Percentiles rank a stretch among this genome's conserved stretches.
phyloP scores from a whole-genome alignment of 2,888 invertebrate species.

The Drosophila recens region DNA sequence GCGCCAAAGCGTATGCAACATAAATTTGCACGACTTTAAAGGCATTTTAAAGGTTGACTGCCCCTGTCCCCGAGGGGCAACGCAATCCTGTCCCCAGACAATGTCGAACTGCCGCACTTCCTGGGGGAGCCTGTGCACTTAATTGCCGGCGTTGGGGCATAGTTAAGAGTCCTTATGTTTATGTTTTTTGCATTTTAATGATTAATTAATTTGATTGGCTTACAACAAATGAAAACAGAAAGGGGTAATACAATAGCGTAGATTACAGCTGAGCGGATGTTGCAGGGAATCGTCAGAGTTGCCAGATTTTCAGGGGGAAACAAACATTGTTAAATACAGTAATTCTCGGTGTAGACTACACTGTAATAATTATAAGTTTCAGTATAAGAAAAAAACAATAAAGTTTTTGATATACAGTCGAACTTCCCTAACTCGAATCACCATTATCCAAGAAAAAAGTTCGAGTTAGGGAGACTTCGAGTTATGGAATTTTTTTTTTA shows the following conservation, averaged over 20 bases:
- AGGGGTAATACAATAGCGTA: not conserved
- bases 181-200: constrained; percentile 44
- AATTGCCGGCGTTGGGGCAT: constrained; percentile 57
- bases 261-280: not conserved
- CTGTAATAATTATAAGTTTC: too few relatives aligned
- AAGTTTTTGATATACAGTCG: too few relatives aligned
- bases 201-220: constrained; percentile 61
- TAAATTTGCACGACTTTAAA: constrained; percentile 22
- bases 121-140: constrained; percentile 29
- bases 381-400: too few relatives aligned
- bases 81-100: not conserved
- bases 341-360: too few relatives aligned
- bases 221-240: constrained; percentile 2
- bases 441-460: too few relatives aligned
- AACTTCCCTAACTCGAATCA: too few relatives aligned
- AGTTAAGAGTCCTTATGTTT: constrained; percentile 51
- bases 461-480: too few relatives aligned
- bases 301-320: too few relatives aligned
- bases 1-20: constrained; percentile 49
- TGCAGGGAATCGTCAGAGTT: not conserved
- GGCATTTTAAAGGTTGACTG: constrained; percentile 24
- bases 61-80: not conserved
- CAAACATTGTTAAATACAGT: too few relatives aligned
- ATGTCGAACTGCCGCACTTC: constrained; percentile 3
- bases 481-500: too few relatives aligned